Evolutionary conservation across 1,140 invertebrate species (phyloP), one percentile per base, ranked within the genome.

Genomic region (Bombus ignitus): DNA sequence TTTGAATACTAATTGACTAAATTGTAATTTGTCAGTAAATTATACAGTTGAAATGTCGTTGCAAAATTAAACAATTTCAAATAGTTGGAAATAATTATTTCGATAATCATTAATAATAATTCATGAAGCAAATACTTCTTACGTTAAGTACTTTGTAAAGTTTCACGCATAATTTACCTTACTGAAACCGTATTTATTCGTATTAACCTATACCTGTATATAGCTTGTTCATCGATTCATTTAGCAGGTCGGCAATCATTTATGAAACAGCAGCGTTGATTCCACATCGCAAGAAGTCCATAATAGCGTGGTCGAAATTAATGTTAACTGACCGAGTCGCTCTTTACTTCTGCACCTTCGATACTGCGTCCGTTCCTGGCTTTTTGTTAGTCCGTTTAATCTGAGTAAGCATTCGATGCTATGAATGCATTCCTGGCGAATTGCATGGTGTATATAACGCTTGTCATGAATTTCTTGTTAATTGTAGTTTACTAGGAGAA

Each of bases 381-480:
- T 89, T 91, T 87, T 91, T 91, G 80, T 71, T 39, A 47, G 25
- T 10, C 62, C 44, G 77, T 88, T 84, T 89, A 91, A 91, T 91
- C 89, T 77, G 70, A 74, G 83, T 76, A 75, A 87, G 89, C 83
- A 83, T 85, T 83, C 80, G 47, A 87, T 71, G 66, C 37, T 66
- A 28, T 59, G 71, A 65, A 84, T 73, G 66, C 35, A 22, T 39
- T 68, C 15, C 73, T 57, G 71, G 86, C 78, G 42, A 78, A 66
- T 80, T 87, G 83, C 82, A 83, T 85, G 35, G 32, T 53, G 37
- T 39, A 39, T 66, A 79, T 68, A 89, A 87, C 80, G 82, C 81
- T 83, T 81, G 90, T 85, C 79, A 59, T 18, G n/a, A 10, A 44
- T 81, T 91, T 91, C 88, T 91, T 91, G 86, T 66, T 59, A 66